Evolutionary conservation across 1,140 invertebrate species (phyloP), one percentile per base, ranked within the genome.

Genomic region (Lethrus apterus): DNA sequence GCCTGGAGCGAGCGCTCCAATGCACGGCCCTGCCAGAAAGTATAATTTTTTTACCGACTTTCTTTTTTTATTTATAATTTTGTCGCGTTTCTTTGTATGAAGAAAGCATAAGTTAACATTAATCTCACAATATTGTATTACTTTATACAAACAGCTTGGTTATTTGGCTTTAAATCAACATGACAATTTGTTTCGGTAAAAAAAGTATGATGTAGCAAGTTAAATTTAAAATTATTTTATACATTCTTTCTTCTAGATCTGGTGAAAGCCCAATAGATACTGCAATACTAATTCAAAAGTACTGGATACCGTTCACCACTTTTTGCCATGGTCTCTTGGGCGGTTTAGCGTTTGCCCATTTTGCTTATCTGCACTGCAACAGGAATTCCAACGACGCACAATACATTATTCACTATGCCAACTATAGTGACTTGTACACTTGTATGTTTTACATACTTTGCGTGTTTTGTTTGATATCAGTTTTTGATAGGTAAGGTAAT

Each of bases 281-380:
- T 5, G 62, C 65, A 0, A 51, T 63, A 5, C 29, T 30, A 9
- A 48, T 57, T 30, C 65, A 67, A 52, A 60, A 57, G 49, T 57
- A 55, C 40, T 67, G 65, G 60, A 52, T 59, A 29, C 57, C 56
- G 18, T 49, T 67, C 8, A 64, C 59, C 1, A 57, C 52, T 2
- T 46, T 64, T 5, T 65, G 63, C 31, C 64, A 67, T 48, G 65
- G 65, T 2, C 42, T 67, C 20, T 44, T 67, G 8, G 62, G 61
- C 1, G 65, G 65, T 21, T 34, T 67, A 21, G 63, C 57, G 1
- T 50, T 67, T 11, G 57, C 60, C 10, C 63, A 67, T 47, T 60
- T 61, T 51, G 46, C 64, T 7, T 63, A 64, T 40, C 46, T 67
- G 19, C 46, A 56, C 11, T 52, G 55, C 31, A 63, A 64, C 50